Evolutionary conservation across 2,888 invertebrate genomes (phyloP), one percentile per base, ranked within the genome.

Genomic region (Luffia ferchaultella): DNA sequence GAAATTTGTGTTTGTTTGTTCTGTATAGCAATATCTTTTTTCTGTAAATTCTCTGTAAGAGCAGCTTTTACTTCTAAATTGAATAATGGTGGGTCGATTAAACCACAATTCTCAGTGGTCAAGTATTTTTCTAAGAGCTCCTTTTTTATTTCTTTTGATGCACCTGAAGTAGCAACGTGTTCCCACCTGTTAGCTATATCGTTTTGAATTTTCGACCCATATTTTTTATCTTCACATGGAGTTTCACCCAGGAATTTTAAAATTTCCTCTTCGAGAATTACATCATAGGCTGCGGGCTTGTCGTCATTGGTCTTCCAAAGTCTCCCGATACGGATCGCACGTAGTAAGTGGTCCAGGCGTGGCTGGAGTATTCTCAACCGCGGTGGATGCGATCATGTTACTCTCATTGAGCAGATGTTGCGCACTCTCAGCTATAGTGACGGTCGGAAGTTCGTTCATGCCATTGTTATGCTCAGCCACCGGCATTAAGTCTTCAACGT

Each of bases 51-150:
- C n/a, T 59, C 58, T 1, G 58, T 47, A 1, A 60, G 18, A 0
- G 58, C 58, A 0, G 55, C 57, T 41, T 55, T 56, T 12, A 59
- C 50, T 46, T 62, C 61, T 1, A 54, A 48, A 45, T 63, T 62
- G 0, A 60, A 19, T n/a, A 18, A 18, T 1, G 62, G 61, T 3
- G 61, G 54, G 12, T 49, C 56, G 2, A 62, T 57, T 1, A 52
- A 16, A 16, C 40, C 51, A 18, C 58, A 57, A 44, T 62, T 61
- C 2, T 16, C 46, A 2, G 60, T 58, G 1, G 51, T 20, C 15
- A 55, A 20, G 48, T 61, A 56, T 50, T 53, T 57, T 1, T 55
- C 52, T 1, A 48, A 16, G 0, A 60, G 46, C 17, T 58, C 57
- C 40, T 59, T 60, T 0, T 54, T 49, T 0, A 9, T 1, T 3